These are phyloP conservation scores for Dallia pectoralis DNA, from an alignment of 2,797 vertebrate genomes.

Conservation along the genomic window DNA sequence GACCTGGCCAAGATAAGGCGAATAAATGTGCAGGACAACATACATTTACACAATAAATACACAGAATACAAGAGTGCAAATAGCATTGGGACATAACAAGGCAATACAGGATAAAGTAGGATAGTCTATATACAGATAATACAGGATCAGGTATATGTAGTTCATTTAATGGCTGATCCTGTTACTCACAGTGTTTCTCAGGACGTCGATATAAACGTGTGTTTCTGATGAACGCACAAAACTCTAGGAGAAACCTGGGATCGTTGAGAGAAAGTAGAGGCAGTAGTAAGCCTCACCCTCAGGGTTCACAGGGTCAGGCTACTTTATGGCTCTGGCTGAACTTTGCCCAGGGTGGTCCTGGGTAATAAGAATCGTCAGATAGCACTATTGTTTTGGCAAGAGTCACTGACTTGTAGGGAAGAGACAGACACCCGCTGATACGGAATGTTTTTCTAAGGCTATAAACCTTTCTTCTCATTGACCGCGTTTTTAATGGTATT, in stretches of 20 bases:
- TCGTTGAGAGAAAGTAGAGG: conserved; percentile 1
- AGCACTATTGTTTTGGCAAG: not conserved
- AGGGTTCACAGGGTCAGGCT: conserved; percentile 38
- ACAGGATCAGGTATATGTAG: too few relatives aligned
- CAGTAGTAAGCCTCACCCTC: not conserved
- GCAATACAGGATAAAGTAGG: too few relatives aligned
- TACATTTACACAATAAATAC: too few relatives aligned
- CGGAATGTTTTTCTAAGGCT: conserved; percentile 29
- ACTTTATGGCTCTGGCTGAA: conserved; percentile 49
- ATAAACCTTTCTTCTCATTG: conserved; percentile 6
- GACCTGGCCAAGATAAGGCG: too few relatives aligned
- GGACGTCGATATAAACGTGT: conserved; percentile 5
- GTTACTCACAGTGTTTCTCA: conserved; percentile 16
- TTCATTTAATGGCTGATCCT: not conserved
- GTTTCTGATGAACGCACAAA: conserved; percentile 1
- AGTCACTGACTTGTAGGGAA: not conserved
- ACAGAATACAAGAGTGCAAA: too few relatives aligned
- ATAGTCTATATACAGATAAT: too few relatives aligned
- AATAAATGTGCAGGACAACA: too few relatives aligned
- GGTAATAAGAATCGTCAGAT: conserved; percentile 26
- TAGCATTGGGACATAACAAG: too few relatives aligned
- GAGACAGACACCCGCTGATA: conserved; percentile 23
- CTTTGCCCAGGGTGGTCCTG: conserved; percentile 49
- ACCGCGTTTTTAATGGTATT: not conserved
- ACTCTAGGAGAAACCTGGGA: not conserved